phyloP scores from a whole-genome alignment of 2,888 invertebrate genomes.

The Ormyrus nitidulus region DNA sequence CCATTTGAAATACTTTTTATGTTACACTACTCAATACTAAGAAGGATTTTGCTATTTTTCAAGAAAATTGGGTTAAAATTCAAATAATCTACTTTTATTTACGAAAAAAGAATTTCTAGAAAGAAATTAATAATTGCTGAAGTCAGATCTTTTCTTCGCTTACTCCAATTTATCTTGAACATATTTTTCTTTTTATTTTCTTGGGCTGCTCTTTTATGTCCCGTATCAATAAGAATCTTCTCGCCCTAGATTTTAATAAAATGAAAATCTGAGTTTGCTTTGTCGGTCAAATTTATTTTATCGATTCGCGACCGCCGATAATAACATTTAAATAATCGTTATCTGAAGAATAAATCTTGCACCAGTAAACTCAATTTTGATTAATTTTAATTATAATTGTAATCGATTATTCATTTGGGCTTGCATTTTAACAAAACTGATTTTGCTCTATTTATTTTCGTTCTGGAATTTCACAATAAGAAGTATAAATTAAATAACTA shows the following conservation, averaged over 20 bases:
- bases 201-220: not conserved
- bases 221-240: not conserved
- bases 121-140: too few species aligned
- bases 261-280: not conserved
- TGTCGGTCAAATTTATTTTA: conserved; percentile 7
- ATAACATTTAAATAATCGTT: conserved; percentile 23
- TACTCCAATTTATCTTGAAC: not conserved
- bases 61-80: too few species aligned
- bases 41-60: not conserved
- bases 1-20: too few species aligned
- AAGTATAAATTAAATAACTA: not conserved
- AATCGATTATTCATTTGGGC: conserved; percentile 13
- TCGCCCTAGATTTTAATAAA: conserved; percentile 22
- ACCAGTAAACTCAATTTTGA: not conserved
- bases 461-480: not conserved
- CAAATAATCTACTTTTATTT: not conserved
- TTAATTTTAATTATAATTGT: conserved; percentile 14
- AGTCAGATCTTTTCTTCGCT: not conserved
- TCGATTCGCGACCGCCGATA: not conserved
- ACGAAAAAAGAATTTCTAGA: not conserved
- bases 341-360: not conserved
- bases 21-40: too few species aligned
- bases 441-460: not conserved
- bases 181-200: not conserved
- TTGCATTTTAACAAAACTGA: conserved; percentile 1